Base-by-base conservation (phyloP, 2,888 invertebrate genomes). In the Panopea generosa region DNA sequence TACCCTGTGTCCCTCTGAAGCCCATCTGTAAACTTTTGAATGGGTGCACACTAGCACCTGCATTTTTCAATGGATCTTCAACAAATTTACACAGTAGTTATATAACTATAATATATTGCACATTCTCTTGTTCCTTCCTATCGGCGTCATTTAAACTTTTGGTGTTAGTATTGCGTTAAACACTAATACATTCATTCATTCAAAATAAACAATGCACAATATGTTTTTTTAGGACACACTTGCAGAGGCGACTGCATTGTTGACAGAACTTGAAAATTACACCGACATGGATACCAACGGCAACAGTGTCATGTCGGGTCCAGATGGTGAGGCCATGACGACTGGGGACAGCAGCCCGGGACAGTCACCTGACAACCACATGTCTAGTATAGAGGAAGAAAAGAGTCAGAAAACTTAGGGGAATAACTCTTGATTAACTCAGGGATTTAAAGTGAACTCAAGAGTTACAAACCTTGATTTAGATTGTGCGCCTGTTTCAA, bases 221-320 rank as follows among this genome's bases (percentile, higher is more conserved):
- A n/a, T n/a, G n/a, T n/a, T n/a, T n/a, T n/a, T 83, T 43, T 83
- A 93, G 93, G 91, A 92, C 66, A 93, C 93, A 0, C 85, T 93
- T 76, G 93, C 91, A n/a, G 92, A 93, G 79, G 93, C 93, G 43
- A 93, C 92, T 50, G 93, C 93, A n/a, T 80, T 93, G 52, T 86
- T 93, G 49, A 91, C 91, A 9, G 93, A 93, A 74, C 82, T 93
- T 38, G 93, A 92, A 60, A 83, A 77, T 29, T 86, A 86, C 22
- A 83, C 77, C 16, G 86, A 86, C 22, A 86, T 85, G 86, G 84
- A 84, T 45, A 84, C 83, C 7, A 84, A 84, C 43, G 82, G 82
- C 24, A 84, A 80, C 69, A 57, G 66, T 53, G 70, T 65, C 14
- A 70, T 77, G 3, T 65, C 66, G 1, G 71, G 65, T 20, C 63